These are phyloP conservation scores for Platichthys flesus DNA, from an alignment of 2,113 vertebrate species.

Conservation along the genomic window DNA sequence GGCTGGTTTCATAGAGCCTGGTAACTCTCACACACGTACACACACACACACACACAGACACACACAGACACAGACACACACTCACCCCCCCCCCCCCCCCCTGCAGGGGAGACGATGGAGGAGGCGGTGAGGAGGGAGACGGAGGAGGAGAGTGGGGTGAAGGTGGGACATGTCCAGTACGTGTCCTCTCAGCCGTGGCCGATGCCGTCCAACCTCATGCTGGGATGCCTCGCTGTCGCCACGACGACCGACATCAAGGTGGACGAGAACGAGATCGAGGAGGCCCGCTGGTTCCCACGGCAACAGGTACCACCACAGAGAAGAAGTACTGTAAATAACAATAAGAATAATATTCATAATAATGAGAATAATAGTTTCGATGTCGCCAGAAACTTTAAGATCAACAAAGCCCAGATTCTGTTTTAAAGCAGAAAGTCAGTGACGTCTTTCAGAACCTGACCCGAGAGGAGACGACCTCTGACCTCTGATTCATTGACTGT, in stretches of 20 bases:
- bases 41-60: background rate
- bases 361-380: too few relatives aligned
- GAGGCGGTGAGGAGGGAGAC: conserved; percentile 93
- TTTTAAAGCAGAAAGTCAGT: too few relatives aligned
- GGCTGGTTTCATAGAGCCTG: conserved; percentile 95
- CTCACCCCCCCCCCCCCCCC: background rate
- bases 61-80: background rate
- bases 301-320: conserved; percentile 85
- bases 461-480: too few relatives aligned
- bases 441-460: too few relatives aligned
- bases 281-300: conserved; percentile 93
- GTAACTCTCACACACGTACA: conserved; percentile 67
- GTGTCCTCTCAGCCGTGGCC: conserved; percentile 95
- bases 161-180: conserved; percentile 90
- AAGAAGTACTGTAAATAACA: background rate
- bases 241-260: conserved; percentile 91
- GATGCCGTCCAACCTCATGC: conserved; percentile 96
- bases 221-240: conserved; percentile 92
- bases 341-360: background rate
- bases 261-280: conserved; percentile 94
- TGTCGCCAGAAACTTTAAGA: too few relatives aligned
- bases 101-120: conserved; percentile 90
- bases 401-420: too few relatives aligned
- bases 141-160: conserved; percentile 91
- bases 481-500: too few relatives aligned